Evolutionary conservation across 1,140 invertebrate genomes (phyloP).

Genomic region (Chymomyza costata): DNA sequence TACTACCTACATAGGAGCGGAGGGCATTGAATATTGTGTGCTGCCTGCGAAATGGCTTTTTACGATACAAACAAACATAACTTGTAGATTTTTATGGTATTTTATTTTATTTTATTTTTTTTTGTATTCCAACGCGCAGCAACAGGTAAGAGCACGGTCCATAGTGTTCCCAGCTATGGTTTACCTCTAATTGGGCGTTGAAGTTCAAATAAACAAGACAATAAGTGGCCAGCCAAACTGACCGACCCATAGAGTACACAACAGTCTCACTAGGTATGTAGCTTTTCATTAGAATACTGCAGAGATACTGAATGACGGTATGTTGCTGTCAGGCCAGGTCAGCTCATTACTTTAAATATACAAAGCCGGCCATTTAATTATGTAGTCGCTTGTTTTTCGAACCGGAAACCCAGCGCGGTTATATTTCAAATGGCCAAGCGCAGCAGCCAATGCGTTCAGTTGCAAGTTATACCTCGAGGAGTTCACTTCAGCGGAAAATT

Average conservation of each 20-base stretch:
- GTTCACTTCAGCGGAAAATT: slow-evolving; percentile 11
- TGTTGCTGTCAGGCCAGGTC: slow-evolving; percentile 1
- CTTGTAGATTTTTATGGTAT: slow-evolving; percentile 55
- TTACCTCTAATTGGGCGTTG: slow-evolving; percentile 34
- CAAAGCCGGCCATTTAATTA: slow-evolving; percentile 49
- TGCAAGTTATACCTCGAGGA: slow-evolving; percentile 30
- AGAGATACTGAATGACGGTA: too few species aligned
- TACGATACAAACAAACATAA: slow-evolving; percentile 64
- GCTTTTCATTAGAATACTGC: slow-evolving; percentile 53
- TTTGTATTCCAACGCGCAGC: slow-evolving; percentile 8
- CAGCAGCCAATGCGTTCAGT: slow-evolving; percentile 41
- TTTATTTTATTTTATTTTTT: slow-evolving; percentile 24
- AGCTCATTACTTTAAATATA: slow-evolving; percentile 66
- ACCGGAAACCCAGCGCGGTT: slow-evolving; percentile 39
- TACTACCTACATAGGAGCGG: slow-evolving; percentile 1
- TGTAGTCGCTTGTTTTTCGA: slow-evolving; percentile 28
- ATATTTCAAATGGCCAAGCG: slow-evolving; percentile 53
- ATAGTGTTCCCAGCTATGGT: background rate
- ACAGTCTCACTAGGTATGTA: slow-evolving; percentile 50
- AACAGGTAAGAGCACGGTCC: background rate
- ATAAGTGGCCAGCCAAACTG: slow-evolving; percentile 40
- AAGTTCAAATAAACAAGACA: slow-evolving; percentile 55
- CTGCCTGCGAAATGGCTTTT: slow-evolving; percentile 34
- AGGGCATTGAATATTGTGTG: slow-evolving; percentile 1
- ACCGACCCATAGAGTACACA: too few species aligned